Base-by-base conservation (phyloP, 2,113 vertebrate genomes). In the Callopanchax toddi region DNA sequence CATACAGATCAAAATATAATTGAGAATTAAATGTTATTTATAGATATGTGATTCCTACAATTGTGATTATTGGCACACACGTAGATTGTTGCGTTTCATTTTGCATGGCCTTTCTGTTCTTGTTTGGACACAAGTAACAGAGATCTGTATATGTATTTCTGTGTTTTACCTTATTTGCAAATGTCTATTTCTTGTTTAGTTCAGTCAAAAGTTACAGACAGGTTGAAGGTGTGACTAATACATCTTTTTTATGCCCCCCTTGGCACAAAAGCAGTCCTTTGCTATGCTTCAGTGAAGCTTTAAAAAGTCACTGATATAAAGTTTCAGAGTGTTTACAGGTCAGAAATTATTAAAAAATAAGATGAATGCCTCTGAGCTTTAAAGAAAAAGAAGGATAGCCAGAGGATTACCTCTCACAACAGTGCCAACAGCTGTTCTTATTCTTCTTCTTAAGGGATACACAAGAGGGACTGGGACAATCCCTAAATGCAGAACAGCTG, bases 241-340 rank as follows among this genome's bases (percentile, higher is more conserved):
- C 15, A 37, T 75, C 59, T 64, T 56, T 80, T 45, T 60, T 57
- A 76, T 74, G 61, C 11, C 57, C 34, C 32, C 57, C n/a, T n/a
- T 88, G 87, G 81, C 78, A 69, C 74, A 76, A 68, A 39, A 62
- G 66, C 29, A 51, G 49, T 36, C 13, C 36, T 54, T 67, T 16
- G 62, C 53, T 29, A 54, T 78, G 66, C 71, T 63, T 75, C 71
- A 59, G 69, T 60, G 67, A 80, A 78, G 62, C 62, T 74, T 82
- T 66, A 42, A 82, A 87, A 86, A 84, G 84, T 87, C 84, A 87
- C 22, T 54, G 76, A 74, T 86, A 78, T 89, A 82, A 54, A 72
- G 79, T 89, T 89, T 84, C 89, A 87, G 49, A 87, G 69, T 80
- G 83, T 56, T 65, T 75, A 78, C 84, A 84, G 69, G 85, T 88